A percentile compares a stretch with the other conserved stretches of the same genome.
Evolutionary conservation across 2,113 vertebrate species (phyloP).

Genomic region (Azemiops feae): DNA sequence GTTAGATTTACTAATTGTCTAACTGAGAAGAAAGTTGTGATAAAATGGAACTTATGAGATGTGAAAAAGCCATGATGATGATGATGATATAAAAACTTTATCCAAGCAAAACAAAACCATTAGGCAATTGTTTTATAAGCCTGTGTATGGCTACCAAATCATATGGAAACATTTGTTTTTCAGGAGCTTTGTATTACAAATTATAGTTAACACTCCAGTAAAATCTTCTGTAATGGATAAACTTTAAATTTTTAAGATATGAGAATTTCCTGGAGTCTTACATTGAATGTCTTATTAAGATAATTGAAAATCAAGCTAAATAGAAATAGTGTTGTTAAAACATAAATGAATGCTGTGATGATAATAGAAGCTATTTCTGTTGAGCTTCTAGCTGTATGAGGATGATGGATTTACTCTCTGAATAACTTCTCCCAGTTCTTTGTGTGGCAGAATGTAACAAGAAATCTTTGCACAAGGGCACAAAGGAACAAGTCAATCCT

Average conservation of each 20-base stretch:
- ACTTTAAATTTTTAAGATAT: background rate
- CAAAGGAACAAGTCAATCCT: background rate
- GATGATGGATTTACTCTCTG: background rate
- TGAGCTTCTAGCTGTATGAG: background rate
- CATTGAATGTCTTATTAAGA: background rate
- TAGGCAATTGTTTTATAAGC: too few species aligned
- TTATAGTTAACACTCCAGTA: too few species aligned
- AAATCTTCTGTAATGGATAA: background rate
- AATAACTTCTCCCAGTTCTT: background rate
- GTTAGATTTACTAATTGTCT: background rate
- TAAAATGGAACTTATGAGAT: background rate
- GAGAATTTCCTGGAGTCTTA: background rate
- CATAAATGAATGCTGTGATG: background rate
- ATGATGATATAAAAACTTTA: too few species aligned
- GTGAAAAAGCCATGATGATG: too few species aligned
- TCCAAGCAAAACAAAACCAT: too few species aligned
- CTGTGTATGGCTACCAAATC: too few species aligned
- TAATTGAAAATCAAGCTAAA: background rate
- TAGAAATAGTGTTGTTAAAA: background rate
- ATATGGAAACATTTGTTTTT: too few species aligned
- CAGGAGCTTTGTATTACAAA: too few species aligned
- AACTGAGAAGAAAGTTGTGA: background rate
- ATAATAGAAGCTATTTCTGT: background rate
- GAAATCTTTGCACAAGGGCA: background rate
- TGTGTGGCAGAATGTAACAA: background rate